Base-by-base conservation (phyloP, 1,140 invertebrate species). In the Hesperophylax magnus region DNA sequence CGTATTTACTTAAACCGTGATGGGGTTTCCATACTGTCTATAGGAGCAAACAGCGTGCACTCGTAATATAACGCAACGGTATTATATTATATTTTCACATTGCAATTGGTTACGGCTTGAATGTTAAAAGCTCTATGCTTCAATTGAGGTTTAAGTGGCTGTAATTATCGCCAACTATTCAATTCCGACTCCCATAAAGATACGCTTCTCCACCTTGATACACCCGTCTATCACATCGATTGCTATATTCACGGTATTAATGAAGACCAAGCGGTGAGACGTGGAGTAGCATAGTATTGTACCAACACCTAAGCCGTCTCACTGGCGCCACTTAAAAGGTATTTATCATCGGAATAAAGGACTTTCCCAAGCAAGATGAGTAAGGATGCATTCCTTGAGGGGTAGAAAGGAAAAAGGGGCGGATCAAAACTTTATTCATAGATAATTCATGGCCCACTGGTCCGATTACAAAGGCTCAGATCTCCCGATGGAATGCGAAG, bases 401-500 rank as follows among this genome's bases (percentile, higher is more conserved):
- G 77, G 74, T n/a, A 34, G n/a, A 65, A 53, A 80, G 72, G 58
- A 80, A 82, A 82, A 77, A 63, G 67, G 56, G 81, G 81, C 77
- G 78, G 81, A 11, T 20, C 71, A 15, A 72, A 14, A 31, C 72
- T 77, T 79, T 82, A 79, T 82, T 69, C 71, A 65, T 20, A 56
- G 67, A 76, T 82, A 76, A 82, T 79, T 78, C 81, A 82, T 77
- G 81, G 81, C 20, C 71, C 65, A 78, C 81, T 82, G 58, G 63
- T 67, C 69, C 63, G 77, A 39, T 34, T 20, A 80, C 78, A 72
- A 61, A 18, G 52, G 58, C 56, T n/a, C 34, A 8, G 6, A 56
- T 74, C 52, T 17, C 8, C n/a, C 67, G n/a, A 31, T 24, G 63
- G 81, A 82, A 82, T 82, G 81, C 81, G 76, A 17, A 79, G 81